Evolutionary conservation across 2,888 invertebrate species (phyloP).

Genomic region (Drosophila kambysellisi): DNA sequence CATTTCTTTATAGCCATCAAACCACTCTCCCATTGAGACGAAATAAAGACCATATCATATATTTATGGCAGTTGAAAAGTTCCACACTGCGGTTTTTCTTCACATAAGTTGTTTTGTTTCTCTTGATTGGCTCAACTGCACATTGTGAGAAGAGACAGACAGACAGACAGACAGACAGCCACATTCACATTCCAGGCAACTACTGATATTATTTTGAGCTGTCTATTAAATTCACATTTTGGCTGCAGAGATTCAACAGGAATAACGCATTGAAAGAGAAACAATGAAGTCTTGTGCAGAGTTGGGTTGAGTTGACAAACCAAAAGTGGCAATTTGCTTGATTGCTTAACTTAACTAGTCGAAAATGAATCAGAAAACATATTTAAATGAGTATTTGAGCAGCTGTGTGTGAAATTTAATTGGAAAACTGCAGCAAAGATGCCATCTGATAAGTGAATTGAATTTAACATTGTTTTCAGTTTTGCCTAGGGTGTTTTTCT

Average conservation of each 20-base stretch:
- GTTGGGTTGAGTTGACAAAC: background rate
- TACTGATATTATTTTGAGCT: conserved; percentile 27
- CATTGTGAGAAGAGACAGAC: background rate
- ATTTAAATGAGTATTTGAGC: background rate
- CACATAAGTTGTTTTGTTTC: background rate
- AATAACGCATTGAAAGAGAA: background rate
- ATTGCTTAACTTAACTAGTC: background rate
- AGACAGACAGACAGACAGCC: background rate
- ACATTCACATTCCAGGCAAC: background rate
- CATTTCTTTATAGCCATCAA: background rate
- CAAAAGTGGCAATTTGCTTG: background rate
- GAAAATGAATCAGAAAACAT: background rate
- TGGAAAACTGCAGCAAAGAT: background rate
- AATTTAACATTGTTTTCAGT: background rate
- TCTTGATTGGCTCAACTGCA: conserved; percentile 9
- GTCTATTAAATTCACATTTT: conserved; percentile 43
- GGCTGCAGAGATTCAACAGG: background rate
- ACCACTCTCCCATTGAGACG: background rate
- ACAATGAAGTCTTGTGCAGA: background rate
- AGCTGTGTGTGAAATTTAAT: background rate
- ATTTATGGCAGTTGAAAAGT: conserved; percentile 14
- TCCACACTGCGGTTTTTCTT: background rate
- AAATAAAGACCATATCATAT: conserved; percentile 7
- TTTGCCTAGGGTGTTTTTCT: background rate
- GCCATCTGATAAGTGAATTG: background rate